Evolutionary conservation across 2,888 invertebrate genomes (phyloP), one percentile per base, ranked within the genome.

Genomic region (Amblyjoppa fuscipennis): DNA sequence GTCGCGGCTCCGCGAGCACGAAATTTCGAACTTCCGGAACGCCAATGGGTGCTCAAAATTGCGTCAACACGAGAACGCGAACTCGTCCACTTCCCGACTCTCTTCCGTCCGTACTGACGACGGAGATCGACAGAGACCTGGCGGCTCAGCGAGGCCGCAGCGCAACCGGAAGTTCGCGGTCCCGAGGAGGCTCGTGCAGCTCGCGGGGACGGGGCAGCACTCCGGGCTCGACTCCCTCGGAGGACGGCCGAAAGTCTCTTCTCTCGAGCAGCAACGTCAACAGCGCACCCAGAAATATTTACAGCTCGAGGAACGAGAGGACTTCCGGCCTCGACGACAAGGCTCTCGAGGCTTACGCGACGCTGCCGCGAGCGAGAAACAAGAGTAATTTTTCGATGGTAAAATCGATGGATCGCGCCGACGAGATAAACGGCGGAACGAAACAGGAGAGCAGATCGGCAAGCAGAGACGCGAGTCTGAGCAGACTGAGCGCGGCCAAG

Each of bases 261-360:
- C 25, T 51, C 0, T 49, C 69, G 20, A 70, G 25, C 13, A 31
- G 31, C 28, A 61, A 28, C 13, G 66, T 53, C 51, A 59, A 74
- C n/a, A 71, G 64, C 61, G 83, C 61, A 80, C 87, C 81, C 87
- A 90, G 68, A 87, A 90, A 71, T 80, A 81, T 51, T 13, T 77
- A 71, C 28, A 75, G 71, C 28, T 45, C 70, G 9, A 84, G 81
- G 38, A 70, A 34, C 66, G 71, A 91, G 41, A 90, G 88, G 86
- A 87, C 59, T 73, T 87, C 64, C 73, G 73, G 66, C 9, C 53
- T 68, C 11, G 91, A 90, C 49, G 90, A 84, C 28, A 93, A 93
- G 66, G 95, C 96, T 0, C 95, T 96, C 13, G 97, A 97, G 91
- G 96, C 97, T 89, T 97, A 97, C 90, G 97, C 97, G 9, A 98